Conservation (phyloP, 2,888 invertebrate species). For the Melangyna quadrimaculata region DNA sequence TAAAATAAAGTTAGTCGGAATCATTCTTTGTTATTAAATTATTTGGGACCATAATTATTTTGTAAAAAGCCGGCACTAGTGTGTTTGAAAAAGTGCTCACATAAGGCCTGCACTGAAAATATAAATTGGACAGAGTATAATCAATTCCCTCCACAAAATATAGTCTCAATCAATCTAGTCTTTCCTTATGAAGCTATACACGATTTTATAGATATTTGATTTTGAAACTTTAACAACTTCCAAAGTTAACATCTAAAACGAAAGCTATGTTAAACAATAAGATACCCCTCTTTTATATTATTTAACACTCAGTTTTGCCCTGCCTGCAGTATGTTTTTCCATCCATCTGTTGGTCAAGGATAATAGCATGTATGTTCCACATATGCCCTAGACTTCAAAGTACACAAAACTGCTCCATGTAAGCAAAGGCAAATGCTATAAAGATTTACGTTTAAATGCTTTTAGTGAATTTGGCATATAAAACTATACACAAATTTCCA, state of each 20-base stretch:
- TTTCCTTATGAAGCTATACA: too few relatives aligned
- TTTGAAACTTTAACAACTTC: not conserved
- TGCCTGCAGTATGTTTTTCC: not conserved
- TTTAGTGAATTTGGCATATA: constrained; percentile 64
- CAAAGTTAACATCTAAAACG: not conserved
- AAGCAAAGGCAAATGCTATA: constrained; percentile 9
- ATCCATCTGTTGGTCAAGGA: constrained; percentile 17
- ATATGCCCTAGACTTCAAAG: not conserved
- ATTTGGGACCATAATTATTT: too few relatives aligned
- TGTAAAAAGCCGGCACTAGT: too few relatives aligned
- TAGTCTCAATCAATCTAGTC: too few relatives aligned
- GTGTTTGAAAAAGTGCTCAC: too few relatives aligned
- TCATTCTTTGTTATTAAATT: too few relatives aligned
- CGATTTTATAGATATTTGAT: too few relatives aligned
- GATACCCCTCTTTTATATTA: too few relatives aligned
- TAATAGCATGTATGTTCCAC: not conserved
- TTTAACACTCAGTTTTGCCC: not conserved
- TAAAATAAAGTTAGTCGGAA: too few relatives aligned
- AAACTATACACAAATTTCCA: constrained; percentile 36
- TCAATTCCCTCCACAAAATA: too few relatives aligned
- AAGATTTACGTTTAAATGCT: constrained; percentile 69
- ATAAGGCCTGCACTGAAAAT: too few relatives aligned
- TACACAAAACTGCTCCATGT: not conserved
- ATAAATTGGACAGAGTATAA: too few relatives aligned
- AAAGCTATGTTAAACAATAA: not conserved